These are phyloP conservation scores for Pantelozetes paolii DNA, from an alignment of 2,888 invertebrate genomes.

Conservation along the genomic window DNA sequence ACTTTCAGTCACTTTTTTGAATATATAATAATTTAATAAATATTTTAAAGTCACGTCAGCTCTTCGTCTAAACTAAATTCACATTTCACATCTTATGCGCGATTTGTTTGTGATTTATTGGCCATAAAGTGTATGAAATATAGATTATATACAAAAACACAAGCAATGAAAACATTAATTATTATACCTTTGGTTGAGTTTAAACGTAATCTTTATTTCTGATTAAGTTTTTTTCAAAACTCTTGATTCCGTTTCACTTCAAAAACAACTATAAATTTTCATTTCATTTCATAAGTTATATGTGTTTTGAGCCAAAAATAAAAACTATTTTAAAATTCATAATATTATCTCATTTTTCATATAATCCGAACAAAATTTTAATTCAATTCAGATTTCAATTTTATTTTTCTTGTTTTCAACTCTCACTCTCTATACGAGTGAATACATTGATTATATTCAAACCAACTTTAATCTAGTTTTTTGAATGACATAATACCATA, in stretches of 20 bases:
- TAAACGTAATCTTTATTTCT: not conserved
- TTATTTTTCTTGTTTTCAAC: no score
- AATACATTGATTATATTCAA: no score
- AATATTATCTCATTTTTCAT: no score
- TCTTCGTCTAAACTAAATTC: not conserved
- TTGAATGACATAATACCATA: conserved; percentile 10
- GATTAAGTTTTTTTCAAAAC: not conserved
- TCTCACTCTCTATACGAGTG: no score
- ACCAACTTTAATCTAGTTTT: not conserved
- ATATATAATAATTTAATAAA: not conserved
- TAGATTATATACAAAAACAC: no score
- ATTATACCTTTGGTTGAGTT: not conserved
- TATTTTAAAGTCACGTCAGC: not conserved
- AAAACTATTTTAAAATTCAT: no score
- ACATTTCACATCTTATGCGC: not conserved
- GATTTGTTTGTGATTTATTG: not conserved
- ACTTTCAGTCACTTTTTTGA: no score
- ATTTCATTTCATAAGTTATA: no score
- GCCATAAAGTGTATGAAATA: not conserved
- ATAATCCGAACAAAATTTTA: no score
- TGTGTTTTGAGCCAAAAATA: no score
- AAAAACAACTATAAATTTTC: no score
- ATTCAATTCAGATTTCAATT: no score
- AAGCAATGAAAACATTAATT: not conserved
- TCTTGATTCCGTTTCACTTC: not conserved